Base-by-base conservation (phyloP, 2,888 invertebrate genomes). In the Cantharis rufa region DNA sequence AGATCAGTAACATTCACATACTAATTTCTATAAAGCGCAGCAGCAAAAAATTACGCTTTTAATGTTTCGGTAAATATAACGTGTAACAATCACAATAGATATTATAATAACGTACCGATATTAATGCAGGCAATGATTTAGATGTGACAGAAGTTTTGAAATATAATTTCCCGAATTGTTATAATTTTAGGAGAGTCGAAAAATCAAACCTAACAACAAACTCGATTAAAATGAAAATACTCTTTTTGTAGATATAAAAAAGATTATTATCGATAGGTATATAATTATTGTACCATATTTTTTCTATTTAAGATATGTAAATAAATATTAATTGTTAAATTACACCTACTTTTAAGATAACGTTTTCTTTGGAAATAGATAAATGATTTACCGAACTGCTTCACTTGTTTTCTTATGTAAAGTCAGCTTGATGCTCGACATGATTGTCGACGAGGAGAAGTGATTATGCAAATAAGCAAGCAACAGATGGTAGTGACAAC, bases 381-480 rank as follows among this genome's bases (percentile, higher is more conserved):
- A 66, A 66, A 66, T 18, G 64, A 66, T 66, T 66, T 66, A 24
- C 64, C 64, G 24, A 66, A 66, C 21, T 24, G 24, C 64, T 66
- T 66, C 64, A 66, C 64, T 73, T 64, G 74, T 61, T 69, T 71
- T 75, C 64, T 75, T 75, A 71, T 71, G 71, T 69, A 73, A 71
- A 74, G 69, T 69, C 62, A 71, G 27, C 66, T 62, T 62, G 63
- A 72, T 72, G 70, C 62, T 75, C 72, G 66, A 74, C 72, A 72
- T 70, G 78, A 72, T 75, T 75, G 75, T 75, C 78, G 74, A 72
- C 71, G 64, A 62, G 62, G 73, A 78, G 72, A 72, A 64, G 78
- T 78, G 75, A 75, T 78, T 78, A 78, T 78, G 78, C 78, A 78
- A 78, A 78, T 78, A 64, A 75, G 75, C 32, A 69, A 75, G 78